Evolutionary conservation across 2,888 invertebrate genomes (phyloP), one percentile per base, ranked within the genome.

Genomic region (Terebella lapidaria): DNA sequence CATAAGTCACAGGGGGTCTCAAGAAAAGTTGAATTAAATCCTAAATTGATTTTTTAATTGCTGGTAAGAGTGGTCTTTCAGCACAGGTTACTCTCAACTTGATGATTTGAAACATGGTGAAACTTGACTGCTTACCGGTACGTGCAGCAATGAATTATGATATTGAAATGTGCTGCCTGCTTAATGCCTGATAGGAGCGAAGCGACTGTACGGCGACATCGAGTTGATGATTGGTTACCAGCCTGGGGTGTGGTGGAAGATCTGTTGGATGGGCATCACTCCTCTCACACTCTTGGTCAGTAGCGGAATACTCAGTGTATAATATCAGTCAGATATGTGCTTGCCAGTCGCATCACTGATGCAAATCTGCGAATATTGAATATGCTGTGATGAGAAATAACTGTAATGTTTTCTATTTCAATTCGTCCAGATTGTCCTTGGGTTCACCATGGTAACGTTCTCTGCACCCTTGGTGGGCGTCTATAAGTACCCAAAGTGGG

Each of bases 391-490:
- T 18, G 35, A 35, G 10, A 18, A 15, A 15, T 35, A 35, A 10
- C 18, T 10, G 10, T 35, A 35, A 35, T 15, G 35, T 35, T 10
- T 35, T 35, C 10, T 35, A 18, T 10, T 35, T 35, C 18, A 35
- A 15, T 35, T 10, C 18, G 10, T 55, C 22, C 55, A 55, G 55
- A 15, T 5, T 22, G 55, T 55, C 4, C 24, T 55, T 4, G 10
- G 29, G 15, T 15, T 55, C 35, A 55, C 55, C 20, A 22, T 55
- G 42, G 55, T 35, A 5, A 18, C 20, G 42, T 55, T 55, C 55
- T 18, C 64, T 52, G 76, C 81, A 5, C 80, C 80, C 3, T 73
- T 75, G 0, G 81, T 81, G 63, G 78, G 76, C n/a, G 69, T 67
- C 22, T 73, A 75, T 61, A 35, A 64, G 18, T 79, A 78, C 65